Conservation (phyloP, 2,888 invertebrate genomes). For the Drosophila mimica region DNA sequence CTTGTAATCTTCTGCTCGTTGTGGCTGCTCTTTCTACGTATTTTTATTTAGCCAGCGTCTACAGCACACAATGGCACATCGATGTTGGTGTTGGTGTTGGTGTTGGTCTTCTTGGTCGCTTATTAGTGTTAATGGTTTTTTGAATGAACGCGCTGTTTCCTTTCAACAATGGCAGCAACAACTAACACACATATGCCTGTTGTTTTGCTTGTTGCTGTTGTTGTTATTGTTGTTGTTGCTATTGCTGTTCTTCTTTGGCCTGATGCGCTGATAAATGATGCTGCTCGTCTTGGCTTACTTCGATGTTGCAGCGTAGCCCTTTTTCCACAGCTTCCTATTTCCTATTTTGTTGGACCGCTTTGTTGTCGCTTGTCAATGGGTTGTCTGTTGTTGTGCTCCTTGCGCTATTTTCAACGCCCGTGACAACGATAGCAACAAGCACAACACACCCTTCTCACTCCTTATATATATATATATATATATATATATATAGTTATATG, state of each 20-base stretch:
- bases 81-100: constrained; percentile 23
- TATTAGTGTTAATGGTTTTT: constrained; percentile 78
- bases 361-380: constrained; percentile 70
- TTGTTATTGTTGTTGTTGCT: constrained; percentile 4
- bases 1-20: constrained; percentile 22
- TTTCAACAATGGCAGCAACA: constrained; percentile 65
- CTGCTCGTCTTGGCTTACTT: constrained; percentile 37
- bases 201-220: constrained; percentile 18
- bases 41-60: constrained; percentile 29
- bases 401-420: constrained; percentile 10
- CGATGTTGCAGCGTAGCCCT: constrained; percentile 54
- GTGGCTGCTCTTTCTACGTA: constrained; percentile 15
- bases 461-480: constrained; percentile 7
- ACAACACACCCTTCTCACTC: background rate
- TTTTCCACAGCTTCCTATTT: constrained; percentile 14
- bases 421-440: constrained; percentile 33
- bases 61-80: constrained; percentile 54
- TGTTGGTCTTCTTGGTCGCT: constrained; percentile 48
- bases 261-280: constrained; percentile 80
- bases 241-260: constrained; percentile 31
- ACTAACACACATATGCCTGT: constrained; percentile 58
- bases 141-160: constrained; percentile 76
- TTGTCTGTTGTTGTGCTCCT: constrained; percentile 36
- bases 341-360: constrained; percentile 23
- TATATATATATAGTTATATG: constrained; percentile 4